Evolutionary conservation across 2,888 invertebrate genomes (phyloP).

Genomic region (Galerucella nymphaeae): DNA sequence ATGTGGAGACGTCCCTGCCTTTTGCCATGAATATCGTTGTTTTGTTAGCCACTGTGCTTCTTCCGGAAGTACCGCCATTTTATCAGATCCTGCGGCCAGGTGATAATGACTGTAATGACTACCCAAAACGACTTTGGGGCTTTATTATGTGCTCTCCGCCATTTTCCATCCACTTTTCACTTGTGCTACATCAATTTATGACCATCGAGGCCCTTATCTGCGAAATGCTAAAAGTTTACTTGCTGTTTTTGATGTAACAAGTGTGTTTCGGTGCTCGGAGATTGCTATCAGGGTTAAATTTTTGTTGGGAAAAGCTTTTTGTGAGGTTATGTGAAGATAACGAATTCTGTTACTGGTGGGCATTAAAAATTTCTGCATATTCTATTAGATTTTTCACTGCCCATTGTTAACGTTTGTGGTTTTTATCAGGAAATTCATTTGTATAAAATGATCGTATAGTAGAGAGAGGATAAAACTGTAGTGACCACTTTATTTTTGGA

Average conservation of each 20-base stretch:
- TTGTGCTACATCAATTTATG: slow-evolving; percentile 36
- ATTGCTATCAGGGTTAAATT: slow-evolving; percentile 20
- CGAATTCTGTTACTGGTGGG: slow-evolving; percentile 4
- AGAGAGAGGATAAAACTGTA: neutral
- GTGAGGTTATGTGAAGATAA: slow-evolving; percentile 15
- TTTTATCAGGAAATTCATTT: neutral
- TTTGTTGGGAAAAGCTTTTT: slow-evolving; percentile 22
- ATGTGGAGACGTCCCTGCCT: slow-evolving; percentile 20
- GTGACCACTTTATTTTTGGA: too few species aligned
- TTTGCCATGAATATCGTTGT: slow-evolving; percentile 35
- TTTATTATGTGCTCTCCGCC: slow-evolving; percentile 42
- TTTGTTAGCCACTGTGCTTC: slow-evolving; percentile 34
- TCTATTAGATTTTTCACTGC: slow-evolving; percentile 2
- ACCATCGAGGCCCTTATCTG: slow-evolving; percentile 31
- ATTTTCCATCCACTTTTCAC: slow-evolving; percentile 38
- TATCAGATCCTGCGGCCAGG: slow-evolving; percentile 53
- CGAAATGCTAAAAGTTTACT: slow-evolving; percentile 27
- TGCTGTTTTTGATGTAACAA: slow-evolving; percentile 34
- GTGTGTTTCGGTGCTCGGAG: slow-evolving; percentile 21
- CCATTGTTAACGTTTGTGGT: neutral
- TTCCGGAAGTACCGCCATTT: slow-evolving; percentile 35
- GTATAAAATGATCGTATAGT: neutral
- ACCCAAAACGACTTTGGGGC: slow-evolving; percentile 46
- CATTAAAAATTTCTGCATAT: slow-evolving; percentile 18
- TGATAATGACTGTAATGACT: slow-evolving; percentile 54